Conservation (phyloP, 2,888 invertebrate genomes). For the Steinernema carpocapsae region DNA sequence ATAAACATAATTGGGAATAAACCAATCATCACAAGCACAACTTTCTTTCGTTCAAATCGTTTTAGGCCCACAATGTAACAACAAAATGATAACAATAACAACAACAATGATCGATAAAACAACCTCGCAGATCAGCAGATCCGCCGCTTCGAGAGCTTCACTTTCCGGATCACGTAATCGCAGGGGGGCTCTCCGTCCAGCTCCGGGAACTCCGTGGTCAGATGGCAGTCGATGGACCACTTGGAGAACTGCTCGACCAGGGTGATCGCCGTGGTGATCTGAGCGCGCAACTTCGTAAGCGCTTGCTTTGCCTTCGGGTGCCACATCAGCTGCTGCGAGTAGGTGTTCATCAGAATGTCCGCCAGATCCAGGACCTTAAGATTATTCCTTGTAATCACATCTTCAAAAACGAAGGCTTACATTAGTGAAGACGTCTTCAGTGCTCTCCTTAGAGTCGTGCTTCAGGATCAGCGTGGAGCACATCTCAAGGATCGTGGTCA, state of each 20-base stretch:
- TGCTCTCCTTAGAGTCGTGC: neutral
- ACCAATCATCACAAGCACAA: neutral
- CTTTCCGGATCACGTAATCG: constrained; percentile 20
- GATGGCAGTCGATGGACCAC: neutral
- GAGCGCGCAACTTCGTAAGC: neutral
- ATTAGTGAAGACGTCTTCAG: neutral
- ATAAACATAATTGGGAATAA: constrained; percentile 28
- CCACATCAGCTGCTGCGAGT: constrained; percentile 32
- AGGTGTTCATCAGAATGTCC: constrained; percentile 16
- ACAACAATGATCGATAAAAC: constrained; percentile 6
- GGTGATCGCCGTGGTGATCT: neutral
- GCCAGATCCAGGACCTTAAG: neutral
- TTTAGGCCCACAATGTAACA: constrained; percentile 20
- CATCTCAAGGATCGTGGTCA: neutral
- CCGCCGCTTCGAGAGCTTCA: constrained; percentile 7
- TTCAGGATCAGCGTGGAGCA: neutral
- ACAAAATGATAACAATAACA: constrained; percentile 14
- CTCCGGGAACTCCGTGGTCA: constrained; percentile 1
- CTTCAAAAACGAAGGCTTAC: neutral
- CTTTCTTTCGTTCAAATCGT: neutral
- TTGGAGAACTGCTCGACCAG: neutral
- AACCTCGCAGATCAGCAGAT: neutral
- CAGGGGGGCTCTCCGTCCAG: constrained; percentile 21
- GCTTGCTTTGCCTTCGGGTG: neutral
- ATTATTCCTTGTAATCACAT: neutral